Evolutionary conservation across 2,888 invertebrate species (phyloP).

Genomic region (Pristionchus maxplancki): DNA sequence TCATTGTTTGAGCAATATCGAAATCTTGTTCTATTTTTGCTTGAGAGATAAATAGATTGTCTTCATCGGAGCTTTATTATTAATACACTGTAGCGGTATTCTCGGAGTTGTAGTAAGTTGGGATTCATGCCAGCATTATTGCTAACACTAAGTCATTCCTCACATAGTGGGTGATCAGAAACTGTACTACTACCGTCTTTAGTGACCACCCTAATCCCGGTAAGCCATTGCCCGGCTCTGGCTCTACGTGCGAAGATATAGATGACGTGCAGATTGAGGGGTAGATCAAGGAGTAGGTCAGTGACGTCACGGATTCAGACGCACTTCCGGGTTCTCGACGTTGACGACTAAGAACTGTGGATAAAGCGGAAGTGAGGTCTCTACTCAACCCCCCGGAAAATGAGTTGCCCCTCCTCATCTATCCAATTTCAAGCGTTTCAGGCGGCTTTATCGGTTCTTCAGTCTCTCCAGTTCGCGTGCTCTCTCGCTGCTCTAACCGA

Average conservation of each 20-base stretch:
- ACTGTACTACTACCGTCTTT: no score
- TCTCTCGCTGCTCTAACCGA: no score
- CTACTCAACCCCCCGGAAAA: neutral
- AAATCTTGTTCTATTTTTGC: neutral
- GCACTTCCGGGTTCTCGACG: neutral
- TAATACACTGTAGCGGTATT: no score
- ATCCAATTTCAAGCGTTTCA: neutral
- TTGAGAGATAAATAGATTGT: neutral
- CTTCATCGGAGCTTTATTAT: no score
- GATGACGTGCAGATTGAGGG: neutral
- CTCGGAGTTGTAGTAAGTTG: no score
- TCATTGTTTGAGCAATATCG: neutral
- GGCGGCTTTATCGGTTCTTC: neutral
- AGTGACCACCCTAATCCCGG: neutral
- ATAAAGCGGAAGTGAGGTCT: neutral
- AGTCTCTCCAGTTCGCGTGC: neutral
- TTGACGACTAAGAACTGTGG: neutral
- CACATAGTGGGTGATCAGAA: no score
- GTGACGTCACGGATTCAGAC: neutral
- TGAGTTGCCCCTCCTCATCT: neutral
- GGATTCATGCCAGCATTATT: no score
- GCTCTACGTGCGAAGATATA: neutral
- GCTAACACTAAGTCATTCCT: no score
- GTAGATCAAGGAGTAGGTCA: no score
- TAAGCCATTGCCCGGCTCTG: neutral